A percentile compares a stretch with the other conserved stretches of the same genome.
phyloP scores from a whole-genome alignment of 1,140 invertebrate genomes.

The Orchestia grillus region DNA sequence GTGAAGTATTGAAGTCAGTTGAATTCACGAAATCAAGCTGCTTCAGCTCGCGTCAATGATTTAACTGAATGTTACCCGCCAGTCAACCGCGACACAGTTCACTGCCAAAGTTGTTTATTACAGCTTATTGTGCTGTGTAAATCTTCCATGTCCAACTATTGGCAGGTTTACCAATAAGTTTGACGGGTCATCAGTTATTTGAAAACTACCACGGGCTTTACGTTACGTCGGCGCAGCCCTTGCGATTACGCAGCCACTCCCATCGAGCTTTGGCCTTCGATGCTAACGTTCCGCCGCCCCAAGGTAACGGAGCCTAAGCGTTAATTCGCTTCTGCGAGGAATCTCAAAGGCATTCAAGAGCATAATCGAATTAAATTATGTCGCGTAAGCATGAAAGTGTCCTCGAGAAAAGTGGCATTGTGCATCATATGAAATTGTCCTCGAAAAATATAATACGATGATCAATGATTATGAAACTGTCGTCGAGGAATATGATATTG shows the following conservation, averaged over 20 bases:
- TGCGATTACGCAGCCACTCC: neutral
- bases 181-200: neutral
- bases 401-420: neutral
- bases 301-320: neutral
- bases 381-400: too few relatives aligned
- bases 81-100: neutral
- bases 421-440: neutral
- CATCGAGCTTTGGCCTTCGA: neutral
- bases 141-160: neutral
- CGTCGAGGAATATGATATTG: too few relatives aligned
- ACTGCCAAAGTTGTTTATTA: neutral
- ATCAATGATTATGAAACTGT: neutral
- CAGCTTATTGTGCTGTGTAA: neutral
- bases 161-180: constrained; percentile 1
- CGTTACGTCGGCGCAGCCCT: neutral
- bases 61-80: neutral
- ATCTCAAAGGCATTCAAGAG: neutral
- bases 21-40: neutral
- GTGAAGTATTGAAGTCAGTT: neutral
- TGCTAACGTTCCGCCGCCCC: neutral
- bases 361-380: neutral
- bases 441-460: neutral
- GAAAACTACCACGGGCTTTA: neutral
- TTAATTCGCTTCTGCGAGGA: neutral
- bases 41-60: neutral